A percentile compares a stretch with the other conserved stretches of the same genome.
Conservation (phyloP, 2,888 invertebrate genomes). For the Dysmachus trigonus region DNA sequence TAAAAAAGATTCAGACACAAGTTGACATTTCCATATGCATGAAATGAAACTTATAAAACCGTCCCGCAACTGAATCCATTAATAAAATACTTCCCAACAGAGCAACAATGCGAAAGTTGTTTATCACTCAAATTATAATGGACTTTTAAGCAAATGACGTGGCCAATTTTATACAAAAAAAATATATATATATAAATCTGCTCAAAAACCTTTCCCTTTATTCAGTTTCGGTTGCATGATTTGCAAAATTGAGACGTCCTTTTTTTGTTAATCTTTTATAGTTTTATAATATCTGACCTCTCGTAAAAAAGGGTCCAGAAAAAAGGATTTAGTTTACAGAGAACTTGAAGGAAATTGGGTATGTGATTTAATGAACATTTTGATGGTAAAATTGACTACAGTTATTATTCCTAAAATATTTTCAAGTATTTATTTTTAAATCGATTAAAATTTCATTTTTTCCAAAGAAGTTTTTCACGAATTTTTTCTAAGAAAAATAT, state of each 20-base stretch:
- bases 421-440: not conserved
- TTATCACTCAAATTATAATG: not conserved
- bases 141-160: not conserved
- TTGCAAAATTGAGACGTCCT: not conserved
- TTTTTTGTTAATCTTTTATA: not conserved
- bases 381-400: too few relatives aligned
- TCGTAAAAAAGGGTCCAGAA: not conserved
- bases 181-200: not conserved
- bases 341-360: not conserved
- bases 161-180: not conserved
- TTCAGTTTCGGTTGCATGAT: not conserved
- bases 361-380: too few relatives aligned
- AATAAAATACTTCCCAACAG: not conserved
- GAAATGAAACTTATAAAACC: not conserved
- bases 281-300: not conserved
- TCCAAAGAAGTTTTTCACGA: too few relatives aligned
- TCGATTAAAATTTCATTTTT: not conserved
- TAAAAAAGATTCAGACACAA: not conserved
- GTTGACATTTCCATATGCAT: not conserved
- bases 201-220: not conserved
- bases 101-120: not conserved
- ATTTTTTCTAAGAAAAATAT: too few relatives aligned
- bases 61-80: not conserved
- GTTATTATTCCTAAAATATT: not conserved
- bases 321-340: not conserved